Percentiles rank a stretch among this genome's conserved stretches.
phyloP scores from a whole-genome alignment of 2,888 invertebrate genomes.

The Melanostoma scalare region DNA sequence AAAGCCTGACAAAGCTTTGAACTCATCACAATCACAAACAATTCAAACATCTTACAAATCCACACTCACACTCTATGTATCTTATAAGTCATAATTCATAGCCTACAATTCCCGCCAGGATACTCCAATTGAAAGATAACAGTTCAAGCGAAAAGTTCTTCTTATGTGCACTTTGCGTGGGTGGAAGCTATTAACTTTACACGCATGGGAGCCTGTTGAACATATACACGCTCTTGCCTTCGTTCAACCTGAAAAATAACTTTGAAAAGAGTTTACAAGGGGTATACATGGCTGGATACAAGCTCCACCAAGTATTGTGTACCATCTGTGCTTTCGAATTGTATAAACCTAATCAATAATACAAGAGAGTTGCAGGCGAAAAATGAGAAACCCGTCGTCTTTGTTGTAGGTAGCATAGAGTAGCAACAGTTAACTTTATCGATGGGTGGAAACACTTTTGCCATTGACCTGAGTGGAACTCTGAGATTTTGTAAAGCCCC shows the following conservation, averaged over 20 bases:
- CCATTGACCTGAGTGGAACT: slow-evolving; percentile 61
- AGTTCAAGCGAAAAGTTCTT: slow-evolving; percentile 18
- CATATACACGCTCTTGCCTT: slow-evolving; percentile 25
- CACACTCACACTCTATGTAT: slow-evolving; percentile 10
- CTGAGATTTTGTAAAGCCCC: slow-evolving; percentile 47
- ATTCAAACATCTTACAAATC: not conserved
- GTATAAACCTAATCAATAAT: slow-evolving; percentile 26
- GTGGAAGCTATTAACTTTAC: slow-evolving; percentile 35
- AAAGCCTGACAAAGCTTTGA: too few species aligned
- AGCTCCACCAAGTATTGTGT: slow-evolving; percentile 16
- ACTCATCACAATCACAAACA: not conserved
- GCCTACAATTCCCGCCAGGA: slow-evolving; percentile 21
- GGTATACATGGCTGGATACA: not conserved
- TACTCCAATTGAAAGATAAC: slow-evolving; percentile 11
- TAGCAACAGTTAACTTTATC: slow-evolving; percentile 49
- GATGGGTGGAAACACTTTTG: slow-evolving; percentile 46
- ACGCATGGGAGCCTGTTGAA: slow-evolving; percentile 63
- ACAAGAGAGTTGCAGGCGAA: slow-evolving; percentile 25
- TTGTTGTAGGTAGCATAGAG: not conserved
- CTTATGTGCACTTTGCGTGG: slow-evolving; percentile 51
- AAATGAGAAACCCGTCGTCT: slow-evolving; percentile 29
- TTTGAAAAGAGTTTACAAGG: slow-evolving; percentile 24
- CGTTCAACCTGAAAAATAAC: slow-evolving; percentile 1
- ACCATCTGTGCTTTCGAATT: slow-evolving; percentile 29
- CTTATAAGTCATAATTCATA: slow-evolving; percentile 26